Conservation (phyloP, 1,140 invertebrate species). For the Drosophila watanabei region DNA sequence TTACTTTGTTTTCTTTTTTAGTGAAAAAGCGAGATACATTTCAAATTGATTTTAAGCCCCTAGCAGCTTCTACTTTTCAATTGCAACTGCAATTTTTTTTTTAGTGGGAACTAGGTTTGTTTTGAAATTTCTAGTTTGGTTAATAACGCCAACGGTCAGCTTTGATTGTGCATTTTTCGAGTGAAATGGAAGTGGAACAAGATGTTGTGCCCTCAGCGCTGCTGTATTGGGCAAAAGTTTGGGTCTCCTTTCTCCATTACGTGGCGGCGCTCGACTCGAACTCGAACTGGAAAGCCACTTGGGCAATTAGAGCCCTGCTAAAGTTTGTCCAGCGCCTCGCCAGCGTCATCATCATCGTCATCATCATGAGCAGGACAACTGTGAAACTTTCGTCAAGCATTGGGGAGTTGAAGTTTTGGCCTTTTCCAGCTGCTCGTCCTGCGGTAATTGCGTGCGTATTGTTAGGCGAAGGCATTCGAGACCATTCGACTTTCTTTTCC, state of each 20-base stretch:
- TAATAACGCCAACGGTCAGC: constrained; percentile 76
- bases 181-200: constrained; percentile 49
- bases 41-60: neutral
- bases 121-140: constrained; percentile 60
- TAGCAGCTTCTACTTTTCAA: neutral
- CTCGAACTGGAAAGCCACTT: constrained; percentile 67
- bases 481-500: constrained; percentile 3
- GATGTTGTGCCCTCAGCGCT: constrained; percentile 33
- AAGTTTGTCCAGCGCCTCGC: constrained; percentile 61
- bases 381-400: constrained; percentile 73
- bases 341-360: constrained; percentile 18
- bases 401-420: constrained; percentile 63
- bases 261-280: constrained; percentile 69
- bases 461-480: constrained; percentile 54
- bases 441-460: constrained; percentile 82
- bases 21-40: neutral
- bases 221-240: constrained; percentile 37
- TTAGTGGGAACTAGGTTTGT: constrained; percentile 9
- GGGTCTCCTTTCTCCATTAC: constrained; percentile 67
- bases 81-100: neutral
- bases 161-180: constrained; percentile 77
- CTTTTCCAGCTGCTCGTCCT: constrained; percentile 42
- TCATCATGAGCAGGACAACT: constrained; percentile 65
- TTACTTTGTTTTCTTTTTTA: too few species aligned
- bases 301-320: constrained; percentile 74